Percentiles rank a stretch among this genome's conserved stretches.
These are phyloP conservation scores for Synchiropus splendidus DNA, from an alignment of 2,113 vertebrate genomes.

Conservation along the genomic window DNA sequence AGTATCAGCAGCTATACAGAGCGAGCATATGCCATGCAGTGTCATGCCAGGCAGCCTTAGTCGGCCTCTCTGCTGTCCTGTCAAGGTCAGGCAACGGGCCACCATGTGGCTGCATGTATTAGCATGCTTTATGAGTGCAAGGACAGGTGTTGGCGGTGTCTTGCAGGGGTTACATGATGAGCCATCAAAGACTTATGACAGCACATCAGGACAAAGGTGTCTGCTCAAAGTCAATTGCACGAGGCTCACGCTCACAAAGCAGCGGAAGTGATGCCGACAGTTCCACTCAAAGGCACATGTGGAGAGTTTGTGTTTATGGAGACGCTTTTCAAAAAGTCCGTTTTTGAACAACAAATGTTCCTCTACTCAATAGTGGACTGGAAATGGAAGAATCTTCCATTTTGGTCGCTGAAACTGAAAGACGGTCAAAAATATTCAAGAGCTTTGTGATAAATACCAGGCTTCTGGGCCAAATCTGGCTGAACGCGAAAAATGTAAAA, in stretches of 20 bases:
- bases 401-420: too few relatives aligned
- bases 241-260: too few relatives aligned
- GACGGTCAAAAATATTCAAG: background rate
- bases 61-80: constrained; percentile 44
- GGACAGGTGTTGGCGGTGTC: constrained; percentile 57
- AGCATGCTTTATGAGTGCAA: constrained; percentile 55
- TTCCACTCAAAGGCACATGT: too few relatives aligned
- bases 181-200: constrained; percentile 37
- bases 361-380: too few relatives aligned
- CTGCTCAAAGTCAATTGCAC: too few relatives aligned
- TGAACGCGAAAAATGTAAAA: too few relatives aligned
- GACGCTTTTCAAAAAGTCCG: too few relatives aligned
- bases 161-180: constrained; percentile 48
- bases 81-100: constrained; percentile 61
- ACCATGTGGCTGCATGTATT: constrained; percentile 63
- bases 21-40: constrained; percentile 44
- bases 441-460: background rate
- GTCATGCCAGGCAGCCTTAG: constrained; percentile 34
- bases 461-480: too few relatives aligned
- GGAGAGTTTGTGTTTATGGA: too few relatives aligned
- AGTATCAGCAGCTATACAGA: constrained; percentile 26
- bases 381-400: too few relatives aligned
- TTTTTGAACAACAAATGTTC: too few relatives aligned
- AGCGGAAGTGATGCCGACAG: background rate
- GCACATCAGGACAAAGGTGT: constrained; percentile 32